phyloP scores from a whole-genome alignment of 2,797 vertebrate genomes.

The Coregonus ussuriensis region DNA sequence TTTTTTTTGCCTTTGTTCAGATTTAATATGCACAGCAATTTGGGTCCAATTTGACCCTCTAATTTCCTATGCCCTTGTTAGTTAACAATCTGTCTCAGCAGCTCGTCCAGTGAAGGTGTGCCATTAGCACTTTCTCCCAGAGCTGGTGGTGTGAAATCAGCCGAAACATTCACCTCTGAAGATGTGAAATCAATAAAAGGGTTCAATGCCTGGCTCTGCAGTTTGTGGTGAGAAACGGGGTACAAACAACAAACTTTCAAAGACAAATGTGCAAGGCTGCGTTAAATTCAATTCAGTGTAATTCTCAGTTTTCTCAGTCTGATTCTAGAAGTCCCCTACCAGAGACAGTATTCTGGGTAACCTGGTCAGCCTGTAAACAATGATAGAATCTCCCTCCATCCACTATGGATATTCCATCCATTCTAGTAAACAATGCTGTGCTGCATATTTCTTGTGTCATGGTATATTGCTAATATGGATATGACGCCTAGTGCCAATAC shows the following conservation, averaged over 20 bases:
- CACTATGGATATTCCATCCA: not conserved
- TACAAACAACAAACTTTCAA: not conserved
- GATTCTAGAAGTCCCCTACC: not conserved
- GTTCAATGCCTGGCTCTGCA: not conserved
- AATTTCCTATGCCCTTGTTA: not conserved
- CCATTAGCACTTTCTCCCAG: slow-evolving; percentile 26
- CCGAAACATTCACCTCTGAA: slow-evolving; percentile 18
- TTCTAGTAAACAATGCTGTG: slow-evolving; percentile 32
- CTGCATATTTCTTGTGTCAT: slow-evolving; percentile 12
- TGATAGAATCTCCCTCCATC: not conserved
- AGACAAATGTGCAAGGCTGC: not conserved
- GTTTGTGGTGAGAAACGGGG: not conserved
- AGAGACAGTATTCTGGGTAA: not conserved
- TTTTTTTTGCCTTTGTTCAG: too few species aligned
- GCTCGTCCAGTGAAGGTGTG: slow-evolving; percentile 6
- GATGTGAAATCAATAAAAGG: slow-evolving; percentile 25
- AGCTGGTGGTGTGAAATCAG: slow-evolving; percentile 17
- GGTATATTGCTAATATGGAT: not conserved
- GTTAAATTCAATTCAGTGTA: not conserved
- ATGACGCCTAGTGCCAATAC: too few species aligned
- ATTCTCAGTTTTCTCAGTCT: not conserved
- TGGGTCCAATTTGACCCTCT: slow-evolving; percentile 3
- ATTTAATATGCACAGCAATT: not conserved
- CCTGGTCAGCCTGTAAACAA: not conserved
- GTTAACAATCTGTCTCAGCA: not conserved